Conservation (phyloP, 1,140 invertebrate species). For the Glossosoma conforme region DNA sequence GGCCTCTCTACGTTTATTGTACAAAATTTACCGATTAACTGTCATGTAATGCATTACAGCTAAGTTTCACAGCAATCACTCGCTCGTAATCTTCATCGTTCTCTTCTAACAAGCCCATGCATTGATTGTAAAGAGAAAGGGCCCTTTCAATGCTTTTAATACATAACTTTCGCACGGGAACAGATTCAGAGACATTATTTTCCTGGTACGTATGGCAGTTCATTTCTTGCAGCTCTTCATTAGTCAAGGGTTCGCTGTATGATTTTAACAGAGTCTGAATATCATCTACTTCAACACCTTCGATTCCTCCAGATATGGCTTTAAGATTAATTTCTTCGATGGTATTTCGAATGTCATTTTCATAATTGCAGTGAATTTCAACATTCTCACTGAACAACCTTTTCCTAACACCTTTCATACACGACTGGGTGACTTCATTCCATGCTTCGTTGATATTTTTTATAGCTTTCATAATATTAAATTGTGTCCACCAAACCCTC, state of each 20-base stretch:
- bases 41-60: too few species aligned
- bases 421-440: conserved; percentile 14
- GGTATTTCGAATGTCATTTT: conserved; percentile 11
- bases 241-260: conserved; percentile 9
- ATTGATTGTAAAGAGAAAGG: conserved; percentile 13
- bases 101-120: conserved; percentile 9
- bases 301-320: conserved; percentile 8
- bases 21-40: too few species aligned
- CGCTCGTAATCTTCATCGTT: conserved; percentile 16
- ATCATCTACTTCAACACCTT: conserved; percentile 4
- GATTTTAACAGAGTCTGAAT: conserved; percentile 7
- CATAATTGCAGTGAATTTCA: conserved; percentile 9
- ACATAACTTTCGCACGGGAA: conserved; percentile 1
- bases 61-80: background rate
- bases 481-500: conserved; percentile 13
- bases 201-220: conserved; percentile 10
- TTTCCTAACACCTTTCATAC: conserved; percentile 14
- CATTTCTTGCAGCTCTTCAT: conserved; percentile 11
- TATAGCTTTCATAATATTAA: conserved; percentile 16
- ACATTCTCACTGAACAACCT: conserved; percentile 15
- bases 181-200: conserved; percentile 5
- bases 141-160: conserved; percentile 8
- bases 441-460: conserved; percentile 15
- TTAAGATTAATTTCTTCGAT: conserved; percentile 5
- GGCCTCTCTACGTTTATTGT: too few species aligned